Conservation (phyloP, 1,140 invertebrate genomes). For the Lasioglossum baleicum region DNA sequence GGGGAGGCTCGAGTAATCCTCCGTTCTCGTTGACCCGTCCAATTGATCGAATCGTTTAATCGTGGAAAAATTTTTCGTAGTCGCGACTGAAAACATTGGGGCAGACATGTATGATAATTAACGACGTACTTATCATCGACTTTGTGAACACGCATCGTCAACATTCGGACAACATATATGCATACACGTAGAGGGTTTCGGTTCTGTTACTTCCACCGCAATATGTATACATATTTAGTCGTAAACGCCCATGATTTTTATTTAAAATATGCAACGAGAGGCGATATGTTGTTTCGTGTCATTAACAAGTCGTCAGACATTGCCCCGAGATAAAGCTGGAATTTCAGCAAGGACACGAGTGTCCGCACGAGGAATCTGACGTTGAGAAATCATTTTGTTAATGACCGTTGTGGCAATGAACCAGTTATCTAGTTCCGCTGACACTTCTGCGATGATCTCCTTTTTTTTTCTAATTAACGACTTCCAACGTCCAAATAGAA, state of each 20-base stretch:
- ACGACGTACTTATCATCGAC: background rate
- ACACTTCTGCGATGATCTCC: background rate
- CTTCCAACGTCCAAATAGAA: no score
- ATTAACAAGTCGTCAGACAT: background rate
- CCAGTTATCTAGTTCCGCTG: background rate
- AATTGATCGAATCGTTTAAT: constrained; percentile 56
- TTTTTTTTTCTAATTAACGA: no score
- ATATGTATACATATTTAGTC: no score
- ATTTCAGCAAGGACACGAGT: background rate
- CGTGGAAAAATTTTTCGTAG: constrained; percentile 55
- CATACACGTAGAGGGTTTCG: no score
- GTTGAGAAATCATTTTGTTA: background rate
- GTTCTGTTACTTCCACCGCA: no score
- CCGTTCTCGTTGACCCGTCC: constrained; percentile 50
- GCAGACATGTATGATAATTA: background rate
- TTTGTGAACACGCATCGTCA: no score
- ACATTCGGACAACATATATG: no score
- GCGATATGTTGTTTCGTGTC: no score
- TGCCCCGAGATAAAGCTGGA: background rate
- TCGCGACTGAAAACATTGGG: constrained; percentile 6
- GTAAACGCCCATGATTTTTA: no score
- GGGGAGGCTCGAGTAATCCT: constrained; percentile 49
- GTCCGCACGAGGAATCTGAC: background rate
- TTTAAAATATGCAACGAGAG: no score
- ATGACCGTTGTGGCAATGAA: constrained; percentile 7